Percentiles rank a stretch among this genome's conserved stretches.
phyloP scores from a whole-genome alignment of 2,888 invertebrate species.

The Lochmaea capreae region DNA sequence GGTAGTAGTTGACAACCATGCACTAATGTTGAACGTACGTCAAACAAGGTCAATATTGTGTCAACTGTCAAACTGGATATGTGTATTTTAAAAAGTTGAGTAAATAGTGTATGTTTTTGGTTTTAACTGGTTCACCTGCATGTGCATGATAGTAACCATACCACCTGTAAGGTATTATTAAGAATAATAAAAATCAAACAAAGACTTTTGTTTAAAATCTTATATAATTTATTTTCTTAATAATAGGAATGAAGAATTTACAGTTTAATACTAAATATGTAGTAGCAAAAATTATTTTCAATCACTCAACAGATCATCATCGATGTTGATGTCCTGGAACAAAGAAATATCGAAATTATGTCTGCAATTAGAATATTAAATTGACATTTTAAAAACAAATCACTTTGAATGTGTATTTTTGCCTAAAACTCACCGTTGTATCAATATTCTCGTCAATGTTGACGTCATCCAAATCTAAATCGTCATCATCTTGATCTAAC shows the following conservation, averaged over 20 bases:
- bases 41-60: too few relatives aligned
- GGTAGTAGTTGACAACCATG: too few relatives aligned
- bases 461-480: conserved; percentile 85
- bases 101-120: too few relatives aligned
- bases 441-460: conserved; percentile 84
- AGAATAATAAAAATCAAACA: too few relatives aligned
- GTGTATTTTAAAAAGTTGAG: too few relatives aligned
- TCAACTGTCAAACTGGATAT: too few relatives aligned
- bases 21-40: too few relatives aligned
- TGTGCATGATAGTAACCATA: too few relatives aligned
- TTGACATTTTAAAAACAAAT: too few relatives aligned
- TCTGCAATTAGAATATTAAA: not conserved
- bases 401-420: too few relatives aligned
- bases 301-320: conserved; percentile 78
- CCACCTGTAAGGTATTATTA: too few relatives aligned
- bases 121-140: too few relatives aligned
- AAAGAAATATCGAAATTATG: conserved; percentile 44
- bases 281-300: conserved; percentile 45
- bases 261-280: conserved; percentile 40
- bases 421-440: conserved; percentile 75
- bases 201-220: conserved; percentile 20
- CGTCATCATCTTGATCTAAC: conserved; percentile 68
- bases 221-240: conserved; percentile 34
- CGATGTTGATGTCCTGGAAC: conserved; percentile 78
- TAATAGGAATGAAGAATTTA: conserved; percentile 42